Evolutionary conservation across 2,888 invertebrate genomes (phyloP).

Genomic region (Therioaphis trifolii): DNA sequence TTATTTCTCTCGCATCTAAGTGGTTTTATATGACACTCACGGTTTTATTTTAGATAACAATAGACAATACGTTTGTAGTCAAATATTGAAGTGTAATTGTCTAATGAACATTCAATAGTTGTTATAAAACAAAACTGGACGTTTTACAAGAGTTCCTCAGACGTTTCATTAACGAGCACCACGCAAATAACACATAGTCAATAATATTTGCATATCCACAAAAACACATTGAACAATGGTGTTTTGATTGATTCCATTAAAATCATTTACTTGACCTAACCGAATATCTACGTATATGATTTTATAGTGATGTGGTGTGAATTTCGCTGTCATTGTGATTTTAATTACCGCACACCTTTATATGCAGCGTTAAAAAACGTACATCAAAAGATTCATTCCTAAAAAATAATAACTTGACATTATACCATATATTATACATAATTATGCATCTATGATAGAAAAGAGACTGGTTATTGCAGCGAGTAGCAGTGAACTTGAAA

Average conservation of each 20-base stretch:
- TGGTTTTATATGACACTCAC: too few species aligned
- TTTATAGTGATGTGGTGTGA: too few species aligned
- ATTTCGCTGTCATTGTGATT: too few species aligned
- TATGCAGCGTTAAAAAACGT: too few species aligned
- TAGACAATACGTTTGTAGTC: too few species aligned
- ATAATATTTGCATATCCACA: slow-evolving; percentile 30
- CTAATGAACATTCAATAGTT: neutral
- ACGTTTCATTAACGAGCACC: neutral
- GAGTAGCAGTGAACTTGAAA: slow-evolving; percentile 39
- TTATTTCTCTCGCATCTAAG: too few species aligned
- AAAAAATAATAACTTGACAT: too few species aligned
- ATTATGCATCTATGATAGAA: neutral
- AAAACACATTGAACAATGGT: neutral
- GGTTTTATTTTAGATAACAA: too few species aligned
- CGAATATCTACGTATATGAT: neutral
- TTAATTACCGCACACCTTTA: too few species aligned
- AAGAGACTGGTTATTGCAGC: neutral
- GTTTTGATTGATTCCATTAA: slow-evolving; percentile 30
- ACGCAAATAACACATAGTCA: neutral
- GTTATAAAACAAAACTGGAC: slow-evolving; percentile 18
- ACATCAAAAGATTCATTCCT: too few species aligned
- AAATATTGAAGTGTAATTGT: neutral
- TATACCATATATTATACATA: too few species aligned
- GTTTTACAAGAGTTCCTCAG: neutral
- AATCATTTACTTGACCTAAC: neutral